Conservation (phyloP, 2,888 invertebrate genomes). For the Liodrosophila aerea region DNA sequence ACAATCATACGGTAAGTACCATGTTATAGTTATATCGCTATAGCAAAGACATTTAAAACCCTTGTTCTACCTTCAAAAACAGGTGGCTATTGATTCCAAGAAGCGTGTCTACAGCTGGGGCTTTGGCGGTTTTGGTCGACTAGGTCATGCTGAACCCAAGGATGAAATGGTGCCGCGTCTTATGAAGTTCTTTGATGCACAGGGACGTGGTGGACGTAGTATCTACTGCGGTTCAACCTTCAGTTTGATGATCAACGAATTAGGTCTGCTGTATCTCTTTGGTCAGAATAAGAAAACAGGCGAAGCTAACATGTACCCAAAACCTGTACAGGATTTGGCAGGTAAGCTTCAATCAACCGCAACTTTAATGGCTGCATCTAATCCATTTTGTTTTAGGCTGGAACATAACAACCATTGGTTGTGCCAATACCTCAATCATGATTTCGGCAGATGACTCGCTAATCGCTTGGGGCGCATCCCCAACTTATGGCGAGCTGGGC, state of each 20-base stretch:
- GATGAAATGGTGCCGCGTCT: slow-evolving; percentile 94
- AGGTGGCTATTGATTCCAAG: slow-evolving; percentile 93
- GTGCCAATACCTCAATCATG: slow-evolving; percentile 91
- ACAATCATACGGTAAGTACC: slow-evolving; percentile 91
- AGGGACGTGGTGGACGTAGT: slow-evolving; percentile 91
- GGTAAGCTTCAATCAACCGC: slow-evolving; percentile 83
- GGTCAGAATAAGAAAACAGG: slow-evolving; percentile 96
- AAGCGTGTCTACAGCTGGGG: slow-evolving; percentile 97
- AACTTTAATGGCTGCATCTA: no score
- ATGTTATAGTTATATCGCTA: no score
- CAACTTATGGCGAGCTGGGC: slow-evolving; percentile 96
- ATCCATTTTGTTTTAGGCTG: no score
- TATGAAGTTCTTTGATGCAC: slow-evolving; percentile 94
- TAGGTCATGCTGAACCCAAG: slow-evolving; percentile 96
- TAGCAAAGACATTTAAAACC: no score
- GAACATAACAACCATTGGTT: slow-evolving; percentile 92
- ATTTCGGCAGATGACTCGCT: slow-evolving; percentile 95
- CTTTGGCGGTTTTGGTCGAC: slow-evolving; percentile 95
- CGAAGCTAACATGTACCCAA: slow-evolving; percentile 98
- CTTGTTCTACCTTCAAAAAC: no score
- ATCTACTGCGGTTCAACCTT: slow-evolving; percentile 93
- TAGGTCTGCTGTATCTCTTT: slow-evolving; percentile 89
- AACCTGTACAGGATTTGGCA: slow-evolving; percentile 95
- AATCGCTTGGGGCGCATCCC: slow-evolving; percentile 96
- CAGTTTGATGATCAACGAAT: slow-evolving; percentile 92